Evolutionary conservation across 64 coral and sea anemone species (phyloP), one percentile per base, ranked within the genome.

Genomic region (Pocillopora verrucosa): DNA sequence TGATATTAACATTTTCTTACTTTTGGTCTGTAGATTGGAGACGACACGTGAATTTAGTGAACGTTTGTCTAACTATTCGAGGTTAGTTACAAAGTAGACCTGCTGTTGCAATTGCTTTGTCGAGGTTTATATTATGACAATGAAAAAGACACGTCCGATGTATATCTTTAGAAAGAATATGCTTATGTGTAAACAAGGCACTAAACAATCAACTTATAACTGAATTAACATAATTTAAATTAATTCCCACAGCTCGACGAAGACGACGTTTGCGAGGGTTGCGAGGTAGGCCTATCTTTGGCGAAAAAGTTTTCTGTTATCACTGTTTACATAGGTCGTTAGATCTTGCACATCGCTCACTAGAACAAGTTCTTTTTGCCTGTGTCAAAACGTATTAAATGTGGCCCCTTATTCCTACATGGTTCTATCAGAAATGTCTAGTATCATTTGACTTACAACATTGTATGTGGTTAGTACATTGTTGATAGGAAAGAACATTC

Each of bases 51-150:
- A 72, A 85, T 65, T 72, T 85, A 41, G 36, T 68, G 16, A 85
- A 41, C 38, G 41, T 85, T 16, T 85, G 82, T 72, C 36, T 85
- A 12, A 85, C 64, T 38, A 19, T 85, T 34, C 36, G 82, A 72
- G 63, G 82, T 85, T 11, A 70, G 82, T 57, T 56, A n/a, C 22
- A 72, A 64, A 67, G 15, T 35, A 12, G 26, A 16, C 13, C 34
- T 36, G 10, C 11, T 1, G 34, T 15, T 38, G 17, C 0, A 17
- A 14, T 76, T 37, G 0, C 0, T 14, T 14, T 9, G 34, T 76
- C 34, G 34, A 37, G 74, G 16, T 2, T 56, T 11, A 20, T 45
- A 4, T 2, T 13, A 2, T 13, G 61, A 63, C 61, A 15, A 15
- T 15, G 61, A 63, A 4, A 17, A 63, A 2, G 61, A 63, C 12